A percentile compares a stretch with the other conserved stretches of the same genome.
Conservation (phyloP, 2,888 invertebrate species). For the Argynnis bischoffii region DNA sequence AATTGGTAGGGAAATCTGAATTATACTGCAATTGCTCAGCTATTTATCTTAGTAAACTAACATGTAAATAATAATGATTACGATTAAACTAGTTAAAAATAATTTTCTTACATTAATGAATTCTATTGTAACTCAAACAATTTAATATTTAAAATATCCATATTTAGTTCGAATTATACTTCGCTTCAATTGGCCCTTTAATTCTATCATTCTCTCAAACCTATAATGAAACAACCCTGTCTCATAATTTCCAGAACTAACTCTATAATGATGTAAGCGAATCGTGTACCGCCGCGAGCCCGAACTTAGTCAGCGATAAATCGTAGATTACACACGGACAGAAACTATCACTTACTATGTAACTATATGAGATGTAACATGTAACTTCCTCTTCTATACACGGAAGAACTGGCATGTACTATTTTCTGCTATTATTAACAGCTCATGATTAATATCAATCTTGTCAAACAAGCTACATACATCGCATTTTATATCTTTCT, state of each 20-base stretch:
- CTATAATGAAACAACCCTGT: constrained; percentile 28
- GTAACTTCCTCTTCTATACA: constrained; percentile 18
- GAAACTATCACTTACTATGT: constrained; percentile 27
- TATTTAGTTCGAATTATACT: too few species aligned
- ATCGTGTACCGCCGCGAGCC: constrained; percentile 31
- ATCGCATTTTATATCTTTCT: too few species aligned
- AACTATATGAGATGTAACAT: constrained; percentile 24
- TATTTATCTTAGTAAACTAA: constrained; percentile 6
- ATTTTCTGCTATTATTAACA: constrained; percentile 5
- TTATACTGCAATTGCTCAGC: constrained; percentile 4
- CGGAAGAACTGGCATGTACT: constrained; percentile 2
- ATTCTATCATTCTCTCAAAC: constrained; percentile 4
- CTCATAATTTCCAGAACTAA: constrained; percentile 28
- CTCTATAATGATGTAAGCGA: constrained; percentile 26
- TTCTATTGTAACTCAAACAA: too few species aligned
- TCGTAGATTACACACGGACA: constrained; percentile 26
- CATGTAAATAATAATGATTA: constrained; percentile 6
- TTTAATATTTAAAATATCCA: too few species aligned
- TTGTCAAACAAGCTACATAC: neutral
- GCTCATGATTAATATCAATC: constrained; percentile 1
- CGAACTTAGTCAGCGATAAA: constrained; percentile 31
- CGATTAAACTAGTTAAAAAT: constrained; percentile 2
- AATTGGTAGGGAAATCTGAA: constrained; percentile 15
- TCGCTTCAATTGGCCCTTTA: too few species aligned
- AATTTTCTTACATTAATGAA: neutral